phyloP scores from a whole-genome alignment of 2,113 vertebrate genomes.

The Pluvialis apricaria region DNA sequence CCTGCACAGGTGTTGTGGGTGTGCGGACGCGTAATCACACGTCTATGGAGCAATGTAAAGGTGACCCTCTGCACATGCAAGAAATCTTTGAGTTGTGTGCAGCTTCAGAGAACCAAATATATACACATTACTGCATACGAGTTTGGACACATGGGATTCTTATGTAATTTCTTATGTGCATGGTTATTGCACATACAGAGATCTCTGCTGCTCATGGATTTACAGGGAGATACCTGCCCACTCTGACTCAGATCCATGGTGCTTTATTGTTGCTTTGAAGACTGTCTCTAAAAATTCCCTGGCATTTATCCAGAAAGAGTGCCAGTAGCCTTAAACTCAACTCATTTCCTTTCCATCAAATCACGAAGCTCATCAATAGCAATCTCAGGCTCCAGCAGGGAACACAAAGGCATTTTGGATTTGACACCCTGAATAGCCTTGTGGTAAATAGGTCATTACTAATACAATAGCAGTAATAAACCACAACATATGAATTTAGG shows the following conservation, averaged over 20 bases:
- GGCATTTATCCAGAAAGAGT: neutral
- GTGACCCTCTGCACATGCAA: neutral
- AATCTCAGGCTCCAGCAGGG: neutral
- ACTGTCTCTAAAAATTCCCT: neutral
- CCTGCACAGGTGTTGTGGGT: neutral
- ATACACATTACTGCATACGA: rapidly evolving
- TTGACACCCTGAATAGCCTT: neutral
- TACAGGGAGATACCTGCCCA: neutral
- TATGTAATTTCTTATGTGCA: neutral
- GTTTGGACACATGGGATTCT: neutral
- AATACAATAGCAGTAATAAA: neutral
- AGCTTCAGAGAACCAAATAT: rapidly evolving
- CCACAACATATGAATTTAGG: neutral
- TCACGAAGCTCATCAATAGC: conserved; percentile 7
- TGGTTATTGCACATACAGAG: rapidly evolving
- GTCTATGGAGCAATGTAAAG: rapidly evolving
- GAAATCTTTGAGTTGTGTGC: neutral
- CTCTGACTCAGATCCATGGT: neutral
- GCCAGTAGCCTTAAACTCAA: neutral
- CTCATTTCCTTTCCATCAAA: neutral
- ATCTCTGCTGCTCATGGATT: neutral
- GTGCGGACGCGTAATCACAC: rapidly evolving
- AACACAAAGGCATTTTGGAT: neutral
- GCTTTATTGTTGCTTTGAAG: conserved; percentile 3
- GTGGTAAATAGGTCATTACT: conserved; percentile 21